Base-by-base conservation (phyloP, 2,888 invertebrate genomes). In the Lypha dubia region DNA sequence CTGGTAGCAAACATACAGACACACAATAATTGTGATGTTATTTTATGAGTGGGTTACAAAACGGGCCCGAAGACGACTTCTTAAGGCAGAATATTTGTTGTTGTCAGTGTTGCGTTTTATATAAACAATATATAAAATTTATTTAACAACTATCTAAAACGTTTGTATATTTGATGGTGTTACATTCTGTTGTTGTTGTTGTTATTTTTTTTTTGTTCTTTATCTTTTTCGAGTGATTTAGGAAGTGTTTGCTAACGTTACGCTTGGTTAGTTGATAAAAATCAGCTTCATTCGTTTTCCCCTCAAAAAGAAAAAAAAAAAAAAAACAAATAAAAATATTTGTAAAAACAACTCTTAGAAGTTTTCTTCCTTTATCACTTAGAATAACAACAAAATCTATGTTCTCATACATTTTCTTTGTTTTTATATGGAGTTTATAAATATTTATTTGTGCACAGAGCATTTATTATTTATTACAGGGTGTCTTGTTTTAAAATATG, bases 251-350 rank as follows among this genome's bases (percentile, higher is more conserved):
- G 89, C 89, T 88, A 88, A 88, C 88, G 89, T 89, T 89, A 89
- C 89, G 90, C 90, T 90, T 90, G 90, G 90, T 89, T 90, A 90
- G 90, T 89, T 89, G 90, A 90, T 90, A 90, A 88, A 89, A 90
- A 90, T 90, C 90, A 88, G 88, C 88, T 88, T 87, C 86, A 86
- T 85, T 58, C 24, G 53, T 74, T 62, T 44, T 41, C 28, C n/a
- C 49, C 7, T 32, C 13, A 65, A 71, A 49, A 58, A 28, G 65
- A 46, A 41, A 5, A 53, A 15, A 7, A 35, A 35, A 35, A 35
- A 9, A 32, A 32, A 32, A 3, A 1, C 35, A 71, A 28, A 15
- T 28, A 11, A 51, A 35, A n/a, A n/a, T n/a, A n/a, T n/a, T n/a
- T n/a, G n/a, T n/a, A n/a, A n/a, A n/a, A 56, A n/a, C 3, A 3